Conservation (phyloP, 2,797 vertebrate species). For the Hyperoplus immaculatus region DNA sequence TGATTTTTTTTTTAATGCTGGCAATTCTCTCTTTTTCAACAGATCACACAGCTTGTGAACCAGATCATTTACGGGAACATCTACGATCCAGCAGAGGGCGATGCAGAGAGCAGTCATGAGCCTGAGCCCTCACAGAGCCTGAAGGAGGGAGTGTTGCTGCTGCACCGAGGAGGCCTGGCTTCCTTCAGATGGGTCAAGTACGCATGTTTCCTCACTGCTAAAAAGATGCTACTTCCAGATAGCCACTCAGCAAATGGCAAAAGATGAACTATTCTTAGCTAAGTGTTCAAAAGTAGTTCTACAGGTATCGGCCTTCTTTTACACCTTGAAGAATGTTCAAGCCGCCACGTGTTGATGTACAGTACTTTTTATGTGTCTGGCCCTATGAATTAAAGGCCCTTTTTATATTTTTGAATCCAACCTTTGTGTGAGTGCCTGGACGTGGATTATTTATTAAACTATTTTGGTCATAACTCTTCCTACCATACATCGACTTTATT, state of each 20-base stretch:
- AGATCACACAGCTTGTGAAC: slow-evolving; percentile 88
- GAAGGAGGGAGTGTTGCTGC: slow-evolving; percentile 81
- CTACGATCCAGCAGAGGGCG: slow-evolving; percentile 44
- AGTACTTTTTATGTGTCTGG: too few relatives aligned
- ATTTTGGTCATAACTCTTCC: too few relatives aligned
- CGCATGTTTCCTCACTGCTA: slow-evolving; percentile 36
- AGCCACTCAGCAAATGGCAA: not conserved
- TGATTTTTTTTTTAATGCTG: not conserved
- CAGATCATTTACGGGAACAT: slow-evolving; percentile 86
- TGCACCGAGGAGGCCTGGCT: slow-evolving; percentile 79
- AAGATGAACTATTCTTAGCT: not conserved
- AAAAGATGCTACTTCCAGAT: not conserved
- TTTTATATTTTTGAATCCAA: too few relatives aligned
- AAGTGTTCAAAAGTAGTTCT: not conserved
- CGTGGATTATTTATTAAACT: too few relatives aligned
- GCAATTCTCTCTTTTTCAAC: slow-evolving; percentile 21
- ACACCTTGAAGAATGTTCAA: too few relatives aligned
- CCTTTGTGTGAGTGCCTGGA: too few relatives aligned
- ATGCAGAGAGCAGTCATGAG: slow-evolving; percentile 42
- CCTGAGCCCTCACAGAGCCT: slow-evolving; percentile 55
- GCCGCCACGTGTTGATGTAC: too few relatives aligned
- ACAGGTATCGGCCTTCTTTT: too few relatives aligned
- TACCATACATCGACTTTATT: too few relatives aligned
- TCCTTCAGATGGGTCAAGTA: slow-evolving; percentile 87
- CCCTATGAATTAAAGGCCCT: too few relatives aligned